A percentile compares a stretch with the other conserved stretches of the same genome.
phyloP scores from a whole-genome alignment of 2,888 invertebrate genomes.

The Holacanthella duospinosa region DNA sequence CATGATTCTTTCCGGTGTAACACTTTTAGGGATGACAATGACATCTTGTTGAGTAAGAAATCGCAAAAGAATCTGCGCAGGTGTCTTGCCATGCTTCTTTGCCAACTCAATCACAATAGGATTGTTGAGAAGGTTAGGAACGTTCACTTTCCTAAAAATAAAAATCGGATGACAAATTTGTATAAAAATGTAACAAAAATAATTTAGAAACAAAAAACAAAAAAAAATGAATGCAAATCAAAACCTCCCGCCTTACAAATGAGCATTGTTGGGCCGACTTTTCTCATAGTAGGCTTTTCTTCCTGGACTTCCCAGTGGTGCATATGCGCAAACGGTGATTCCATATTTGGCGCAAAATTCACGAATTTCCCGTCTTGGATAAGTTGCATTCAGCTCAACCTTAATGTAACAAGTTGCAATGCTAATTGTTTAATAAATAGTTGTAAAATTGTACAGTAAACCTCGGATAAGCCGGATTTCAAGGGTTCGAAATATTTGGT shows the following conservation, averaged over 20 bases:
- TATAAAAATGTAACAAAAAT: too few species aligned
- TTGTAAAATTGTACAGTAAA: not conserved
- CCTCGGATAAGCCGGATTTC: too few species aligned
- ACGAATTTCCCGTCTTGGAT: not conserved
- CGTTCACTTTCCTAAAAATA: not conserved
- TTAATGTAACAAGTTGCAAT: too few species aligned
- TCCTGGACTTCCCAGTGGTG: not conserved
- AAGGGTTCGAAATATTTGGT: too few species aligned
- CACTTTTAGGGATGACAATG: slow-evolving; percentile 73
- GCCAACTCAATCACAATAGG: slow-evolving; percentile 41
- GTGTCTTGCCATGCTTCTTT: slow-evolving; percentile 51
- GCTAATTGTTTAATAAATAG: too few species aligned
- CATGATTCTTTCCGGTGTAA: slow-evolving; percentile 56
- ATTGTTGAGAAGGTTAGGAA: slow-evolving; percentile 37
- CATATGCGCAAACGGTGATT: not conserved
- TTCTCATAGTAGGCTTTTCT: not conserved
- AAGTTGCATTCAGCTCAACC: not conserved
- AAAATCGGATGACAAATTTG: too few species aligned
- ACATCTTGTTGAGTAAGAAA: slow-evolving; percentile 61
- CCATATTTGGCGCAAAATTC: not conserved
- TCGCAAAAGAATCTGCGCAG: slow-evolving; percentile 65
- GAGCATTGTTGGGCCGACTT: not conserved
- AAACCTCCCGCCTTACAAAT: not conserved
- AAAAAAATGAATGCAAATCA: too few species aligned
- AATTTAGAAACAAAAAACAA: too few species aligned